A percentile compares a stretch with the other conserved stretches of the same genome.
These are phyloP conservation scores for Nephrotoma guestfalica DNA, from an alignment of 2,888 invertebrate species.

Conservation along the genomic window DNA sequence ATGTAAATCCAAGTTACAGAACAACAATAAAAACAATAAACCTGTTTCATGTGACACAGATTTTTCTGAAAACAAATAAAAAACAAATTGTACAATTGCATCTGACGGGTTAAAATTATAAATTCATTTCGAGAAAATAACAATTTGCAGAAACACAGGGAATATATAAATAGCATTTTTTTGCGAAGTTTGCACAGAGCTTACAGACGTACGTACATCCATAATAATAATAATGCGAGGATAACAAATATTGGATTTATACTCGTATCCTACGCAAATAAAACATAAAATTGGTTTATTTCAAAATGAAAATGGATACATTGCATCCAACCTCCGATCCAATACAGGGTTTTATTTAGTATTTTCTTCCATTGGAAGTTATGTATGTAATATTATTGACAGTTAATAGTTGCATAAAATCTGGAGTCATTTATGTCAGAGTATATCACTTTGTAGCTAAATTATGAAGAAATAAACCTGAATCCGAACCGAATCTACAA, in stretches of 20 bases:
- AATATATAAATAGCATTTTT: neutral
- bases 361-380: too few relatives aligned
- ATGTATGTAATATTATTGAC: too few relatives aligned
- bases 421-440: too few relatives aligned
- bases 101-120: neutral
- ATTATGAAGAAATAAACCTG: too few relatives aligned
- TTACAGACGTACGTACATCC: neutral
- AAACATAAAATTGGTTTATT: neutral
- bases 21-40: neutral
- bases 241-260: neutral
- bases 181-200: neutral
- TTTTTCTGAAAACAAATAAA: neutral
- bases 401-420: too few relatives aligned
- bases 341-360: too few relatives aligned
- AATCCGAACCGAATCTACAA: too few relatives aligned
- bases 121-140: neutral
- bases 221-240: neutral
- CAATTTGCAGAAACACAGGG: neutral
- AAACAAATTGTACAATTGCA: neutral
- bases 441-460: too few relatives aligned
- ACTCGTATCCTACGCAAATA: neutral
- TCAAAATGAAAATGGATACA: neutral
- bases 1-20: too few relatives aligned
- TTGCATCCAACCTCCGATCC: too few relatives aligned
- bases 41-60: neutral